phyloP scores from a whole-genome alignment of 2,888 invertebrate genomes.

The Drosophila paranaensis region DNA sequence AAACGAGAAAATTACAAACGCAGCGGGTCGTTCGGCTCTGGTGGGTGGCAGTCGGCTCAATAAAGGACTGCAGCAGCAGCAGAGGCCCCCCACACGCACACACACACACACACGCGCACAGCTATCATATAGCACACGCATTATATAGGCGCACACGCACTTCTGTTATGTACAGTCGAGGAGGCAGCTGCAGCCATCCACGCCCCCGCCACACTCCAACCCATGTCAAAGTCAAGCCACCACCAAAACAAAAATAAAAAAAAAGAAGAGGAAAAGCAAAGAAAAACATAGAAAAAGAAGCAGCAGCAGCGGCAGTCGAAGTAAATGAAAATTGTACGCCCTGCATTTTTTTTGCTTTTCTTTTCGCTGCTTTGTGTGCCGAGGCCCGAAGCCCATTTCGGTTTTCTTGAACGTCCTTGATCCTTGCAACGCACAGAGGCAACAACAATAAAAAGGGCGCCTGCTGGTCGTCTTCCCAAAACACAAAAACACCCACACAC shows the following conservation, averaged over 20 bases:
- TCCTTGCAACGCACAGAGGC: constrained; percentile 83
- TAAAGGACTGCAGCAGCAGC: constrained; percentile 73
- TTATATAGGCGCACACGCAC: constrained; percentile 68
- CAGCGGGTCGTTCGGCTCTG: constrained; percentile 63
- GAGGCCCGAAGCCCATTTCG: constrained; percentile 54
- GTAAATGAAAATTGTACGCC: constrained; percentile 66
- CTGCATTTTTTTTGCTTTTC: constrained; percentile 67
- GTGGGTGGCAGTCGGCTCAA: constrained; percentile 46
- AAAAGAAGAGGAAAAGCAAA: constrained; percentile 9
- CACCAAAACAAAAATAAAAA: constrained; percentile 32
- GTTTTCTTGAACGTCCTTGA: constrained; percentile 84
- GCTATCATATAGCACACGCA: constrained; percentile 2
- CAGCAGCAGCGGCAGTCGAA: constrained; percentile 39
- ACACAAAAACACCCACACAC: constrained; percentile 37
- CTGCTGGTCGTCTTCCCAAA: constrained; percentile 76
- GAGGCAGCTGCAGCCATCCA: constrained; percentile 66
- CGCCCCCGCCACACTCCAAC: constrained; percentile 32
- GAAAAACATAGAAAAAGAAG: constrained; percentile 16
- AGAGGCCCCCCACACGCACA: constrained; percentile 3
- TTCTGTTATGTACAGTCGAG: constrained; percentile 54
- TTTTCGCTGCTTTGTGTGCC: constrained; percentile 9
- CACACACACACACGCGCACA: not conserved
- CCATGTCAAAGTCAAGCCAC: constrained; percentile 73
- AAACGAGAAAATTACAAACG: constrained; percentile 74
- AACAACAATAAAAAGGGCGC: constrained; percentile 67